Evolutionary conservation across 2,113 vertebrate genomes (phyloP).

Genomic region (Potamarius usumacintae): DNA sequence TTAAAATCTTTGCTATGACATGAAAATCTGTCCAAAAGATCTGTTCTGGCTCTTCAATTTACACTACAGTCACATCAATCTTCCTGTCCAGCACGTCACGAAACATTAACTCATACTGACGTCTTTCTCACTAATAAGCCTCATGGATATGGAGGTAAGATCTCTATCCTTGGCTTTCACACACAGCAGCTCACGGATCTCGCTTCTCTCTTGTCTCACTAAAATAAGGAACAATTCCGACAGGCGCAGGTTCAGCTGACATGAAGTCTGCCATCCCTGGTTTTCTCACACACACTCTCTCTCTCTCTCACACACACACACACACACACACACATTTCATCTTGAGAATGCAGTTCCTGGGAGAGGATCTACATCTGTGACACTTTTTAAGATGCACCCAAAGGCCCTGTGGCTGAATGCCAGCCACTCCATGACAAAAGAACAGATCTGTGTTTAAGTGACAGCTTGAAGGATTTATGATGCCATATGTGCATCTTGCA

Average conservation of each 20-base stretch:
- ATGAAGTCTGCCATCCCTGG: slow-evolving; percentile 18
- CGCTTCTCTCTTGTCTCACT: slow-evolving; percentile 18
- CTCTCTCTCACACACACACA: background rate
- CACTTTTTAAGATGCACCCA: slow-evolving; percentile 20
- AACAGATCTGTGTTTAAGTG: slow-evolving; percentile 32
- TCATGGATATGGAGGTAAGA: slow-evolving; percentile 38
- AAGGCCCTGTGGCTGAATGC: slow-evolving; percentile 4
- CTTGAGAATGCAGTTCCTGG: background rate
- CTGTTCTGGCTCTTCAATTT: slow-evolving; percentile 13
- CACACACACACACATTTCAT: slow-evolving; percentile 3
- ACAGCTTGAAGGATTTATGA: slow-evolving; percentile 28
- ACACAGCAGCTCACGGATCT: slow-evolving; percentile 14
- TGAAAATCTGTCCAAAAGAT: background rate
- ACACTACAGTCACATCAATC: slow-evolving; percentile 25
- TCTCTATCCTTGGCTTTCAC: slow-evolving; percentile 27
- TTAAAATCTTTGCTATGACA: slow-evolving; percentile 13
- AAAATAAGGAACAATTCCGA: slow-evolving; percentile 15
- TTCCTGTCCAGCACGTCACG: slow-evolving; percentile 28
- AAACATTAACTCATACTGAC: slow-evolving; percentile 39
- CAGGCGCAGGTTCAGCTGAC: slow-evolving; percentile 28
- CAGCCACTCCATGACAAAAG: slow-evolving; percentile 36
- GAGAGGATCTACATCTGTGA: slow-evolving; percentile 38
- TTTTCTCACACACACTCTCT: background rate
- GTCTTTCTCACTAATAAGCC: slow-evolving; percentile 14
- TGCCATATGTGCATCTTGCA: background rate